Conservation (phyloP, 2,888 invertebrate species). For the Incurvaria masculella region DNA sequence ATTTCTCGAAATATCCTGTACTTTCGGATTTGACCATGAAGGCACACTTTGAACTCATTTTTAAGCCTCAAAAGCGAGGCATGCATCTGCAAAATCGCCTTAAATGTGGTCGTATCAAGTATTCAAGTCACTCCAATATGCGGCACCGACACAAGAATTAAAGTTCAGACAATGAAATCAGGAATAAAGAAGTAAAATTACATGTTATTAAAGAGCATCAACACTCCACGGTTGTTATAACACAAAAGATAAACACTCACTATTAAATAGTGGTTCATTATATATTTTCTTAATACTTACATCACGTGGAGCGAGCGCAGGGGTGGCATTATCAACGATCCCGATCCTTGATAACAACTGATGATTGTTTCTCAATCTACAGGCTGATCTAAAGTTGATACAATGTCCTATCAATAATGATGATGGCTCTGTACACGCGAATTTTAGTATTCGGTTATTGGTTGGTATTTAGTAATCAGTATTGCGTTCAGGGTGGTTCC, state of each 20-base stretch:
- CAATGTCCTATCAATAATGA: too few species aligned
- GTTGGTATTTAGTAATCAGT: too few species aligned
- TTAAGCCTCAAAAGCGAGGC: too few species aligned
- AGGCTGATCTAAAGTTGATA: background rate
- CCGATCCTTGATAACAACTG: conserved; percentile 13
- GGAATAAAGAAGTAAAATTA: conserved; percentile 50
- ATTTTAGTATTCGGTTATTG: too few species aligned
- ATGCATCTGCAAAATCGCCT: too few species aligned
- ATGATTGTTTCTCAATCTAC: conserved; percentile 29
- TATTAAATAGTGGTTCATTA: conserved; percentile 51
- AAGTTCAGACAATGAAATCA: conserved; percentile 36
- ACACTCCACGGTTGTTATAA: conserved; percentile 48
- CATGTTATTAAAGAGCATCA: conserved; percentile 51
- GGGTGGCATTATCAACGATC: conserved; percentile 37
- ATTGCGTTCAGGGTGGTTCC: background rate
- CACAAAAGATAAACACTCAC: conserved; percentile 51
- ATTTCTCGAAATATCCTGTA: too few species aligned
- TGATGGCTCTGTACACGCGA: too few species aligned
- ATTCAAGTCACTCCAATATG: background rate
- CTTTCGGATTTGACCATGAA: too few species aligned
- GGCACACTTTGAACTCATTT: too few species aligned
- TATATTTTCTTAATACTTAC: conserved; percentile 44
- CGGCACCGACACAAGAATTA: too few species aligned
- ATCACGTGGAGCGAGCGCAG: conserved; percentile 36
- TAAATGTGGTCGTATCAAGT: too few species aligned